Evolutionary conservation across 1,140 invertebrate species (phyloP).

Genomic region (Drosophila baimaii): DNA sequence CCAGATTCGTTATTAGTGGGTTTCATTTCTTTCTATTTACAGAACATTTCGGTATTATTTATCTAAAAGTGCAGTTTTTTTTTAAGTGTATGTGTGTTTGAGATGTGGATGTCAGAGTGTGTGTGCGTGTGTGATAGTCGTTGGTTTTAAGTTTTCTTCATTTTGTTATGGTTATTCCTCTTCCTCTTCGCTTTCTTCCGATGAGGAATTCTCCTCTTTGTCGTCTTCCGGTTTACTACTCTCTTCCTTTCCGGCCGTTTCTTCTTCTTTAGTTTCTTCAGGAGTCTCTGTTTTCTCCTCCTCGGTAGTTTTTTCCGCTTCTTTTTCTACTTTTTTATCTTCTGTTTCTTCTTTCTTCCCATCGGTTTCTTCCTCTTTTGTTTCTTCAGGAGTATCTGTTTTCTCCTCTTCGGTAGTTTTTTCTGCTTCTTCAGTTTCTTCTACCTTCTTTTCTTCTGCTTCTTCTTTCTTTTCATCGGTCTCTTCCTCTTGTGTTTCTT

Average conservation of each 20-base stretch:
- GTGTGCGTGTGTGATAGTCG: slow-evolving; percentile 5
- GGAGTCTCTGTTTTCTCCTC: not conserved
- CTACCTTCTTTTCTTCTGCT: not conserved
- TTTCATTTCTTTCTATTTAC: slow-evolving; percentile 63
- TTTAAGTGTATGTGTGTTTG: slow-evolving; percentile 18
- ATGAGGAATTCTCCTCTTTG: slow-evolving; percentile 9
- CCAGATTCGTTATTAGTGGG: slow-evolving; percentile 56
- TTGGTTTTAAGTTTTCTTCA: slow-evolving; percentile 14
- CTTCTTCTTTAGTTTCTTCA: slow-evolving; percentile 5
- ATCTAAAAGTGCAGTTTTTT: slow-evolving; percentile 49
- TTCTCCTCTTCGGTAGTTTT: slow-evolving; percentile 9
- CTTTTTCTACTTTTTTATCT: slow-evolving; percentile 7
- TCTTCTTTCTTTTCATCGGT: not conserved
- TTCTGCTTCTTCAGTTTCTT: slow-evolving; percentile 8
- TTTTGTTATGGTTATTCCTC: slow-evolving; percentile 43
- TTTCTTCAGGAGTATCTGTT: not conserved
- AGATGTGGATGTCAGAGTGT: slow-evolving; percentile 29
- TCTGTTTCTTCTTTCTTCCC: not conserved
- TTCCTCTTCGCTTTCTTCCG: slow-evolving; percentile 45
- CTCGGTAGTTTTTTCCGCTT: not conserved
- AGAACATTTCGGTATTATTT: slow-evolving; percentile 61
- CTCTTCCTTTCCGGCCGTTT: slow-evolving; percentile 13
- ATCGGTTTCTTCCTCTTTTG: too few relatives aligned
- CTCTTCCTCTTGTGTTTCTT: not conserved
- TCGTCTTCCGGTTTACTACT: slow-evolving; percentile 7